phyloP scores from a whole-genome alignment of 2,113 vertebrate genomes.

The Sialia sialis region DNA sequence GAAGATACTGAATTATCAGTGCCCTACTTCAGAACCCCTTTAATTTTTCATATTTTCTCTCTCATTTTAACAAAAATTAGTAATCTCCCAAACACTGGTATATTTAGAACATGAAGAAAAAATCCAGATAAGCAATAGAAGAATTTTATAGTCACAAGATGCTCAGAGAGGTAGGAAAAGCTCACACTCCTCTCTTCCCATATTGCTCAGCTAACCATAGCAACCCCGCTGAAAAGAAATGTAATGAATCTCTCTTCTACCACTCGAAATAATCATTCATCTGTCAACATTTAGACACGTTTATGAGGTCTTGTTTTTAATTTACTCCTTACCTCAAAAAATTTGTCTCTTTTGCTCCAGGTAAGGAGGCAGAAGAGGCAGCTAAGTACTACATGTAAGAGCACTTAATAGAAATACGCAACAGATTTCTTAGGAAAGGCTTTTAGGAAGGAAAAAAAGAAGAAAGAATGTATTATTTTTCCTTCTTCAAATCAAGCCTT shows the following conservation, averaged over 20 bases:
- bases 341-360: not conserved
- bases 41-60: not conserved
- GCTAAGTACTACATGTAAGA: not conserved
- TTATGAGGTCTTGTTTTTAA: not conserved
- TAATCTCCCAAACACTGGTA: slow-evolving; percentile 13
- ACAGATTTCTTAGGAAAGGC: not conserved
- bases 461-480: not conserved
- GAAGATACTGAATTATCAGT: not conserved
- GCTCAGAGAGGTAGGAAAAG: slow-evolving; percentile 44
- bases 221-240: slow-evolving; percentile 36
- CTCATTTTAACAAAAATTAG: slow-evolving; percentile 17
- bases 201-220: slow-evolving; percentile 41
- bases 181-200: slow-evolving; percentile 12
- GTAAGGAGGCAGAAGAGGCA: not conserved
- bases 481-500: not conserved
- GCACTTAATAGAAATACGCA: not conserved
- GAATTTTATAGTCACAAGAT: slow-evolving; percentile 48
- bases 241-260: not conserved
- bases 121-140: slow-evolving; percentile 33
- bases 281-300: not conserved
- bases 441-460: not conserved
- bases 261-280: not conserved
- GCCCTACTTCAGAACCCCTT: not conserved
- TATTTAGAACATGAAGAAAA: slow-evolving; percentile 42
- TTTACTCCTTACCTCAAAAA: not conserved